Evolutionary conservation across 2,113 vertebrate genomes (phyloP).

Genomic region (Sporophila hypoxantha): DNA sequence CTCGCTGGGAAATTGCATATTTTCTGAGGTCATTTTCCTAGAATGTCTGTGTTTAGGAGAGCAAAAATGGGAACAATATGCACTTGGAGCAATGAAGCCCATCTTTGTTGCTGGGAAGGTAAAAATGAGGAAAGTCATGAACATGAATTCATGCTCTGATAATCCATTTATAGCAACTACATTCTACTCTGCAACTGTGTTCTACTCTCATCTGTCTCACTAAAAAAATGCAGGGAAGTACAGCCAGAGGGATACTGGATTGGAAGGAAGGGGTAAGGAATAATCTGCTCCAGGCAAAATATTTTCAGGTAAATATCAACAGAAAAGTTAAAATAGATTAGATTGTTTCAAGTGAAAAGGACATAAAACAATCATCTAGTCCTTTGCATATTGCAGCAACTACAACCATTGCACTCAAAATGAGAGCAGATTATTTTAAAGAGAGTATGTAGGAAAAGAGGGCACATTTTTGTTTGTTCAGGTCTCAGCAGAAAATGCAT

Average conservation of each 20-base stretch:
- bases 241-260: not conserved
- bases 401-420: not conserved
- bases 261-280: not conserved
- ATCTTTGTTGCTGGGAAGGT: not conserved
- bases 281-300: not conserved
- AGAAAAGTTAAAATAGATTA: not conserved
- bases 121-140: not conserved
- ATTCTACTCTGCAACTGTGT: accelerated
- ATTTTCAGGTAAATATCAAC: not conserved
- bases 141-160: not conserved
- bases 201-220: not conserved
- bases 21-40: not conserved
- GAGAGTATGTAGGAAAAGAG: not conserved
- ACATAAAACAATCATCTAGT: not conserved
- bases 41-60: not conserved
- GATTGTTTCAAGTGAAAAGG: not conserved
- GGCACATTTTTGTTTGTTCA: not conserved
- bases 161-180: not conserved
- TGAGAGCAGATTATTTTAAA: not conserved
- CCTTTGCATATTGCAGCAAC: not conserved
- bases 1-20: not conserved
- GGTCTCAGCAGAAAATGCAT: not conserved
- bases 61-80: not conserved
- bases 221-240: not conserved
- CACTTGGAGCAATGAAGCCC: not conserved